phyloP scores from a whole-genome alignment of 2,888 invertebrate species.

The Dicycla oo region DNA sequence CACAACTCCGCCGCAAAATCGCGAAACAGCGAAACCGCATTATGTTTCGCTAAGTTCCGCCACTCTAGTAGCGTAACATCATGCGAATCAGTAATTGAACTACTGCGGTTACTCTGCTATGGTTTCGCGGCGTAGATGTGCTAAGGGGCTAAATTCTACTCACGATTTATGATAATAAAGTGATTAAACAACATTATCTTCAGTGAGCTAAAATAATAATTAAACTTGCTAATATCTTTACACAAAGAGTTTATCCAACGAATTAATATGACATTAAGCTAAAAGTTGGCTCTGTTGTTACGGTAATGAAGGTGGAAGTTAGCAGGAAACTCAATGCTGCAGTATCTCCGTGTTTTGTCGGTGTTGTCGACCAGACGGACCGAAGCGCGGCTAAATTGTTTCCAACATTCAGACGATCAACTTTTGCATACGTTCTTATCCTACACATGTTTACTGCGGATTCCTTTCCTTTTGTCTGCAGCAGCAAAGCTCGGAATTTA shows the following conservation, averaged over 20 bases:
- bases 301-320: constrained; percentile 55
- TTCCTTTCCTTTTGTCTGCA: constrained; percentile 49
- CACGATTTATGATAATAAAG: constrained; percentile 23
- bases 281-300: constrained; percentile 54
- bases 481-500: constrained; percentile 18
- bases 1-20: no score
- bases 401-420: constrained; percentile 47
- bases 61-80: no score
- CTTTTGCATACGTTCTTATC: constrained; percentile 45
- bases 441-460: constrained; percentile 45
- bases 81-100: no score
- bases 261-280: constrained; percentile 60
- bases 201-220: constrained; percentile 39
- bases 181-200: constrained; percentile 36
- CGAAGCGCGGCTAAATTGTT: constrained; percentile 54
- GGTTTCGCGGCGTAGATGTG: no score
- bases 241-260: constrained; percentile 47
- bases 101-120: no score
- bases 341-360: constrained; percentile 56
- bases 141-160: constrained; percentile 3
- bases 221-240: constrained; percentile 47
- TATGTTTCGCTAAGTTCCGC: no score
- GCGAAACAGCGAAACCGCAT: no score
- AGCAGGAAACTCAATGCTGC: constrained; percentile 38
- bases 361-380: constrained; percentile 37